A percentile compares a stretch with the other conserved stretches of the same genome.
Evolutionary conservation across 2,113 vertebrate species (phyloP).

Genomic region (Chlorodrepanis virens): DNA sequence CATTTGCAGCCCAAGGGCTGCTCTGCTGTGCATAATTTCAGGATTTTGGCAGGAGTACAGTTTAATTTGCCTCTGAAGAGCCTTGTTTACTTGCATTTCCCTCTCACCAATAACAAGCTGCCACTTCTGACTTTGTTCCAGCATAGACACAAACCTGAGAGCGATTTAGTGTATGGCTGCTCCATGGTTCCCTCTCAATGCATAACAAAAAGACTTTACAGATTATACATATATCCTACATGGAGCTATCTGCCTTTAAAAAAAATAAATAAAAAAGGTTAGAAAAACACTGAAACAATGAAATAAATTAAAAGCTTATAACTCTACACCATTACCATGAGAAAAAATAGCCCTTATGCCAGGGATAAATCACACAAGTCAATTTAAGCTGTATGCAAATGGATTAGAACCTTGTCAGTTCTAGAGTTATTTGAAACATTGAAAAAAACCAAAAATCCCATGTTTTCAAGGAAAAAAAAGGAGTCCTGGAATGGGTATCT

Average conservation of each 20-base stretch:
- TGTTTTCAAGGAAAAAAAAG: not conserved
- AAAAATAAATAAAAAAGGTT: not conserved
- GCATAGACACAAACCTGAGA: not conserved
- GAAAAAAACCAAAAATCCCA: not conserved
- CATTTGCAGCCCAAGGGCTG: not conserved
- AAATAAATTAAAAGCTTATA: not conserved
- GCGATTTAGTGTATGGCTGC: not conserved
- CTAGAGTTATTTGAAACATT: not conserved
- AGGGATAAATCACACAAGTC: not conserved
- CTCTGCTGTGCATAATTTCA: not conserved
- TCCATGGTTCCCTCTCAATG: not conserved
- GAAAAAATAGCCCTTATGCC: not conserved
- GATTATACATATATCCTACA: not conserved
- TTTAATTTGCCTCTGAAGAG: slow-evolving; percentile 13
- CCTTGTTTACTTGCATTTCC: not conserved
- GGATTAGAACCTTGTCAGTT: not conserved
- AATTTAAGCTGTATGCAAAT: not conserved
- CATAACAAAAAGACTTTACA: not conserved
- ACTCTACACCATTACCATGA: not conserved
- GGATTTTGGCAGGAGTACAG: not conserved
- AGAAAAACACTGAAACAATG: not conserved
- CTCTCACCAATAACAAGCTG: not conserved
- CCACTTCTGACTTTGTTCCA: not conserved
- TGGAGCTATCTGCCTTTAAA: not conserved
- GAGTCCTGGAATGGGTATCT: not conserved